phyloP scores from a whole-genome alignment of 1,140 invertebrate species.

The Pinna nobilis region DNA sequence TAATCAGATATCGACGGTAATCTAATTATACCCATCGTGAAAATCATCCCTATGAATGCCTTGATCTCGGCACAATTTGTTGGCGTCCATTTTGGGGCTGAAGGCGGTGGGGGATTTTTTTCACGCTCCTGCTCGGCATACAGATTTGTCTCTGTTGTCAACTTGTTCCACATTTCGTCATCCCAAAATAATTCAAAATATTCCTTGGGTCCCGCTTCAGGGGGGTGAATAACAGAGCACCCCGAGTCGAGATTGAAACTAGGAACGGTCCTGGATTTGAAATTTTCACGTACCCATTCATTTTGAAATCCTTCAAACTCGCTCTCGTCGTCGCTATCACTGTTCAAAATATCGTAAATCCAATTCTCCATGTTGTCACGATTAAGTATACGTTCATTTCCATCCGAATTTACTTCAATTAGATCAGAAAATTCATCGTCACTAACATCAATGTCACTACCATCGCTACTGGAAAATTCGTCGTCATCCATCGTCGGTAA shows the following conservation, averaged over 20 bases:
- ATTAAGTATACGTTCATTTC: not conserved
- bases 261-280: not conserved
- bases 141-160: not conserved
- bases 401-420: not conserved
- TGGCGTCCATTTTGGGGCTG: slow-evolving; percentile 18
- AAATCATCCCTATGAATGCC: slow-evolving; percentile 15
- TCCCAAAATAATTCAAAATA: slow-evolving; percentile 2
- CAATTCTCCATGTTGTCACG: not conserved
- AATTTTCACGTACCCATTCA: slow-evolving; percentile 3
- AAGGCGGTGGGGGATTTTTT: slow-evolving; percentile 6
- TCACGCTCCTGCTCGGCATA: slow-evolving; percentile 8
- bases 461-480: not conserved
- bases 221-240: not conserved
- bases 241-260: not conserved
- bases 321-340: not conserved
- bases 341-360: not conserved
- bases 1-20: slow-evolving; percentile 7
- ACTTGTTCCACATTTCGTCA: not conserved
- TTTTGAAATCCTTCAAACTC: not conserved
- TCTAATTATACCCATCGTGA: slow-evolving; percentile 8
- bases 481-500: not conserved
- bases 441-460: not conserved
- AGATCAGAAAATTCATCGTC: not conserved
- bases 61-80: not conserved
- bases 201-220: not conserved